Evolutionary conservation across 1,140 invertebrate species (phyloP).

Genomic region (Drosophila subobscura): DNA sequence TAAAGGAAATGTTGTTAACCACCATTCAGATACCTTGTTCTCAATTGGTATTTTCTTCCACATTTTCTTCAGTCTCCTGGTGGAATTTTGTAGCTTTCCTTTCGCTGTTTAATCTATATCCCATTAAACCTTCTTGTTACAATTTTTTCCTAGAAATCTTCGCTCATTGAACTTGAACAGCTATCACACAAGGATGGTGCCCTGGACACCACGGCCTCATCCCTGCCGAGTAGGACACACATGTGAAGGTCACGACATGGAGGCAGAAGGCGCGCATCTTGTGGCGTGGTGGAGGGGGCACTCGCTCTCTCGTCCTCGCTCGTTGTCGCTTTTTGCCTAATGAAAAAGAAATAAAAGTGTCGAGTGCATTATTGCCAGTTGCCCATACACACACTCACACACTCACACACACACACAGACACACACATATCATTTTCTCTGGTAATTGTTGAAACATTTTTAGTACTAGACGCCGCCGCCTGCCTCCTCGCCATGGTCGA

Average conservation of each 20-base stretch:
- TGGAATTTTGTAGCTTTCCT: too few relatives aligned
- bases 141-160: background rate
- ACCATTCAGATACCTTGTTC: too few relatives aligned
- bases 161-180: background rate
- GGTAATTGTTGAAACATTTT: conserved; percentile 79
- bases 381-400: conserved; percentile 23
- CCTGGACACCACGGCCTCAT: background rate
- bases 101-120: too few relatives aligned
- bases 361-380: conserved; percentile 80
- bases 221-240: conserved; percentile 7
- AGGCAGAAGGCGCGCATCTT: conserved; percentile 6
- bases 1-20: too few relatives aligned
- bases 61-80: too few relatives aligned
- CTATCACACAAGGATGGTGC: background rate
- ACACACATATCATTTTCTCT: conserved; percentile 58
- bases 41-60: too few relatives aligned
- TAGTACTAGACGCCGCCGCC: conserved; percentile 41
- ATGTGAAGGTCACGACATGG: conserved; percentile 55
- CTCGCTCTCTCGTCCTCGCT: background rate
- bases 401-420: conserved; percentile 8
- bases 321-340: conserved; percentile 73
- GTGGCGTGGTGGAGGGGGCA: background rate
- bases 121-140: too few relatives aligned
- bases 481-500: too few relatives aligned
- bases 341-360: conserved; percentile 84